Percentiles rank a stretch among this genome's conserved stretches.
Evolutionary conservation across 2,797 vertebrate genomes (phyloP).

Genomic region (Philypnodon macrostomus): DNA sequence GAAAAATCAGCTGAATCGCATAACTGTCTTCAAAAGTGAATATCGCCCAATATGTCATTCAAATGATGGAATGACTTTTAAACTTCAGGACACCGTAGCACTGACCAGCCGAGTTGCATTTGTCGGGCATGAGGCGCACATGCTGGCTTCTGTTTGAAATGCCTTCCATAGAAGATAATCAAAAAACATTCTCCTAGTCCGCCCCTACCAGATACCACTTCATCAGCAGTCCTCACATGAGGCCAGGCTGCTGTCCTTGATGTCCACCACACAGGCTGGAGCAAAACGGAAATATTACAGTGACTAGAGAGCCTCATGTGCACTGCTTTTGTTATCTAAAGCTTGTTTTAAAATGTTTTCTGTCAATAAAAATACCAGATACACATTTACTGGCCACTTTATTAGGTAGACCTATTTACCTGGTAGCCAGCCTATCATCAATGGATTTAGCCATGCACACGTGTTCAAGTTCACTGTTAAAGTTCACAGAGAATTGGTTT

Average conservation of each 20-base stretch:
- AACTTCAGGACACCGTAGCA: conserved; percentile 56
- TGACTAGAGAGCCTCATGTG: conserved; percentile 24
- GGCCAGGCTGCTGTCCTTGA: conserved; percentile 47
- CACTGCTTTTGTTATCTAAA: conserved; percentile 25
- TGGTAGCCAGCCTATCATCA: too few species aligned
- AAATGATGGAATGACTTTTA: conserved; percentile 65
- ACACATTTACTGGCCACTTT: too few species aligned
- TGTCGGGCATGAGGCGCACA: conserved; percentile 40
- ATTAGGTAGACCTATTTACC: too few species aligned
- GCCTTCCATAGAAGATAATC: conserved; percentile 60
- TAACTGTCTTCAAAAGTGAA: too few species aligned
- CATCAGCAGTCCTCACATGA: conserved; percentile 50
- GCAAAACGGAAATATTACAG: conserved; percentile 36
- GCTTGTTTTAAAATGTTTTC: conserved; percentile 25
- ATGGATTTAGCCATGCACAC: too few species aligned
- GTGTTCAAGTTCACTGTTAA: too few species aligned
- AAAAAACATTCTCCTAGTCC: conserved; percentile 59
- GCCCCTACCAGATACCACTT: conserved; percentile 52
- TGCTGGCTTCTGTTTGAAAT: conserved; percentile 57
- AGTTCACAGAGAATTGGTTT: too few species aligned
- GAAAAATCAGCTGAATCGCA: too few species aligned
- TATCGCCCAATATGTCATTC: too few species aligned
- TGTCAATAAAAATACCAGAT: too few species aligned
- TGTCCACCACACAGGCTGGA: conserved; percentile 43
- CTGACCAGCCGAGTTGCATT: conserved; percentile 55